A percentile compares a stretch with the other conserved stretches of the same genome.
Conservation (phyloP, 2,797 vertebrate species). For the Falco cherrug region DNA sequence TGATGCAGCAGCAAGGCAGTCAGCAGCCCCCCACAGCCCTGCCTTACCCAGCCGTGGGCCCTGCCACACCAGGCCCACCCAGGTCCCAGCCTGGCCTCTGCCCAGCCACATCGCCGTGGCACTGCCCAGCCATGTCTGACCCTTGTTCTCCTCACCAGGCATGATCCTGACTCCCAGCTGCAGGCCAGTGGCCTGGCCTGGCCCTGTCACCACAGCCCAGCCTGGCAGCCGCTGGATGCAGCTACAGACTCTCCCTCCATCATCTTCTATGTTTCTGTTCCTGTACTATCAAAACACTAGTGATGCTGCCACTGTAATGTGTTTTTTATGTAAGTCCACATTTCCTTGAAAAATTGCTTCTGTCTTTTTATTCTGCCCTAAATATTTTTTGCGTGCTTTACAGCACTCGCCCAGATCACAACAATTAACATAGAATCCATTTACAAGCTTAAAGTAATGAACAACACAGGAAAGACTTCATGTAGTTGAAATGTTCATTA, state of each 20-base stretch:
- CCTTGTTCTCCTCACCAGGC: neutral
- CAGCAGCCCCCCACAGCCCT: neutral
- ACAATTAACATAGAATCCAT: neutral
- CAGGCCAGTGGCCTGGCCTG: neutral
- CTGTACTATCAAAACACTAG: neutral
- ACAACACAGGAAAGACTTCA: neutral
- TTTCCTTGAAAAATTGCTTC: neutral
- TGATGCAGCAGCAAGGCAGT: accelerated
- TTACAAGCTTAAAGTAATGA: neutral
- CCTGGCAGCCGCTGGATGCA: accelerated
- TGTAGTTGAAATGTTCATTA: neutral
- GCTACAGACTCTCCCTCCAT: neutral
- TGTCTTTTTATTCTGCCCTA: neutral
- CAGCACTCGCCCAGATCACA: neutral
- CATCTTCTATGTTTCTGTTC: neutral
- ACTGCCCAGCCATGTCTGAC: neutral
- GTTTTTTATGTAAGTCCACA: neutral
- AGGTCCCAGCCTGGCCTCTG: neutral
- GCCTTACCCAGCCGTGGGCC: neutral
- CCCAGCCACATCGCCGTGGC: accelerated
- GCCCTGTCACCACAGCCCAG: neutral
- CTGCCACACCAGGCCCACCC: neutral
- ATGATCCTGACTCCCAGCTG: neutral
- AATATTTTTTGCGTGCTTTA: neutral
- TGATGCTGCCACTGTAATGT: neutral